Evolutionary conservation across 1,140 invertebrate species (phyloP).

Genomic region (Xylocopa sonorina): DNA sequence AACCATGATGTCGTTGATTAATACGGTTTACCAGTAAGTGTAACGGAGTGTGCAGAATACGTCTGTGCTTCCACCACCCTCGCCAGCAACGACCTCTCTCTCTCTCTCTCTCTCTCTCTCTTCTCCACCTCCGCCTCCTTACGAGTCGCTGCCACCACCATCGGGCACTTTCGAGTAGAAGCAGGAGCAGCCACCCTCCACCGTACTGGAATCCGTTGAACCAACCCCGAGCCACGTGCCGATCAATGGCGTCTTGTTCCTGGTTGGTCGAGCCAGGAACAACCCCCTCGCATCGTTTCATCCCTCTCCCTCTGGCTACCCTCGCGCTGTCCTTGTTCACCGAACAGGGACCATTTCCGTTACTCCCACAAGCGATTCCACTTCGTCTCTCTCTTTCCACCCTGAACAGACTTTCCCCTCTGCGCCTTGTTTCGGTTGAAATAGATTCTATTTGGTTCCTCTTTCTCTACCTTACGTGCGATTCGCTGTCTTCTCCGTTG

Average conservation of each 20-base stretch:
- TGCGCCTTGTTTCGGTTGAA: background rate
- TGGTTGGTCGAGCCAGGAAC: slow-evolving; percentile 78
- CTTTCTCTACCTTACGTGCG: background rate
- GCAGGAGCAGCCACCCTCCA: slow-evolving; percentile 56
- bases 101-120: no score
- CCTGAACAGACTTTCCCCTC: slow-evolving; percentile 15
- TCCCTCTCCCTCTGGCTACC: slow-evolving; percentile 15
- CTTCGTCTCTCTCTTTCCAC: slow-evolving; percentile 26
- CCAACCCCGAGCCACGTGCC: slow-evolving; percentile 78
- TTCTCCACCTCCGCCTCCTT: slow-evolving; percentile 47
- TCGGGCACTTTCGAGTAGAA: slow-evolving; percentile 41
- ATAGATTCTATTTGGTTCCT: background rate
- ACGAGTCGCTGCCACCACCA: slow-evolving; percentile 38
- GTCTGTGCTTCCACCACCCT: slow-evolving; percentile 52
- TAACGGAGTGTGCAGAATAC: slow-evolving; percentile 82
- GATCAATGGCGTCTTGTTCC: slow-evolving; percentile 82
- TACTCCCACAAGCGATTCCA: slow-evolving; percentile 41
- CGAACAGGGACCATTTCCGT: background rate
- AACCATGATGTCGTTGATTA: slow-evolving; percentile 83
- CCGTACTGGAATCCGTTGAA: slow-evolving; percentile 60
- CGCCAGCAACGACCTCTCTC: no score
- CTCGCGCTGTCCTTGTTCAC: background rate
- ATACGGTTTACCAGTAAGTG: slow-evolving; percentile 83
- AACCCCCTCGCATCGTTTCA: slow-evolving; percentile 65
- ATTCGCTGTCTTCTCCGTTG: background rate